Base-by-base conservation (phyloP, 2,113 vertebrate genomes). In the Struthidea cinerea region DNA sequence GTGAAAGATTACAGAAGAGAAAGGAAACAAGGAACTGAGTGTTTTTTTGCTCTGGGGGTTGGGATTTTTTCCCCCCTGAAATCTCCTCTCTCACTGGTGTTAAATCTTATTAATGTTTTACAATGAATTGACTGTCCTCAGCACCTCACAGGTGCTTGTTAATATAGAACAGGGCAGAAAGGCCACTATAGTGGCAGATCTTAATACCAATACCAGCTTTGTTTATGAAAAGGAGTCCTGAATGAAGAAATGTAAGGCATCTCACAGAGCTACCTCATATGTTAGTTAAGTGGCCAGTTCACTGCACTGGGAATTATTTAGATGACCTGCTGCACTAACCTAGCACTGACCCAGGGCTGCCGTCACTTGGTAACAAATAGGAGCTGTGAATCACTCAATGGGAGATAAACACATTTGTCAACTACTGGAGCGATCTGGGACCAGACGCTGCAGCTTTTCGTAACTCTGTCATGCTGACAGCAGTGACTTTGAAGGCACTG, bases 361-460 rank as follows among this genome's bases (percentile, higher is more conserved):
- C 0, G 3, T 75, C 86, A 78, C 22, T 80, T 94, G 92, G 94
- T 87, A 94, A 67, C 16, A 70, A 64, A 91, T 2, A 49, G 19
- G 52, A 91, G 28, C 44, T 52, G 53, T 93, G 91, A 94, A 61
- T 96, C 88, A 90, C 37, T 76, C 50, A 50, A 1, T 16, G n/a
- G 60, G 15, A 90, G 52, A 87, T 44, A 90, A 96, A 96, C 83
- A 95, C 3, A 83, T 96, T 69, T 93, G 55, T 94, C 65, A 84
- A 89, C 65, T 90, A 55, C 10, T 82, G 42, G 52, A 88, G 52
- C 77, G 14, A 81, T 63, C 47, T 60, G 33, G 33, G 60, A 70
- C 6, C 8, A 71, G n/a, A 64, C 28, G n/a, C 69, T 79, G 41
- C 27, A 89, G 52, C 26, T 92, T 90, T 80, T 74, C 18, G 6